A percentile compares a stretch with the other conserved stretches of the same genome.
These are phyloP conservation scores for Hirundichthys speculiger DNA, from an alignment of 2,113 vertebrate species.

Conservation along the genomic window DNA sequence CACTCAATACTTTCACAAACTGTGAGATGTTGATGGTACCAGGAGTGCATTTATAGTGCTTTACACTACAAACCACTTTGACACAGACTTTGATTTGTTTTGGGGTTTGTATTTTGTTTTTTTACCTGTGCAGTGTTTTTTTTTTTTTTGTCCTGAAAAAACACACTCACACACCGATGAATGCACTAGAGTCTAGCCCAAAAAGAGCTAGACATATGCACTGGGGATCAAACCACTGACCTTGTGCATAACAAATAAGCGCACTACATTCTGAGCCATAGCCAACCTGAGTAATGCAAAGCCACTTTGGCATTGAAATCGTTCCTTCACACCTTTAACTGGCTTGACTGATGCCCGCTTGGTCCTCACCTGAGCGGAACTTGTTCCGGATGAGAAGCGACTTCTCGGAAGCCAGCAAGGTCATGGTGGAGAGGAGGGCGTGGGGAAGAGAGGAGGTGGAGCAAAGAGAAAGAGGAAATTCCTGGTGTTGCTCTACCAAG, in stretches of 20 bases:
- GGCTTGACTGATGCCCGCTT: constrained; percentile 5
- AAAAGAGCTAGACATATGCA: no score
- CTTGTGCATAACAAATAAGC: background rate
- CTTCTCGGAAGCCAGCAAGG: constrained; percentile 89
- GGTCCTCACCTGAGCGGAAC: constrained; percentile 90
- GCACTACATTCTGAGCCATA: background rate
- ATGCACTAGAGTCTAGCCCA: no score
- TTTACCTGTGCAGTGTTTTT: no score
- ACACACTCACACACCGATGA: no score
- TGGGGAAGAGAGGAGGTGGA: constrained; percentile 50
- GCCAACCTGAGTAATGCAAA: background rate
- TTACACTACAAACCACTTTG: no score
- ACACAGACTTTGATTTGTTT: no score
- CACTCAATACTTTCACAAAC: no score
- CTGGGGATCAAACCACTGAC: background rate
- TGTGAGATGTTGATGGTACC: no score
- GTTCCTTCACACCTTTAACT: constrained; percentile 13
- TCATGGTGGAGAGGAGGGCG: constrained; percentile 78
- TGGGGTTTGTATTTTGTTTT: no score
- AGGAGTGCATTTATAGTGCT: no score
- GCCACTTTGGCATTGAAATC: constrained; percentile 10
- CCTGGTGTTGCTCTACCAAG: constrained; percentile 59
- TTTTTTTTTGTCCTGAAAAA: no score
- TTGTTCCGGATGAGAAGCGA: constrained; percentile 92
- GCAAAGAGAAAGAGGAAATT: constrained; percentile 52